Evolutionary conservation across 2,113 vertebrate species (phyloP), one percentile per base, ranked within the genome.

Genomic region (Nannospalax galili): DNA sequence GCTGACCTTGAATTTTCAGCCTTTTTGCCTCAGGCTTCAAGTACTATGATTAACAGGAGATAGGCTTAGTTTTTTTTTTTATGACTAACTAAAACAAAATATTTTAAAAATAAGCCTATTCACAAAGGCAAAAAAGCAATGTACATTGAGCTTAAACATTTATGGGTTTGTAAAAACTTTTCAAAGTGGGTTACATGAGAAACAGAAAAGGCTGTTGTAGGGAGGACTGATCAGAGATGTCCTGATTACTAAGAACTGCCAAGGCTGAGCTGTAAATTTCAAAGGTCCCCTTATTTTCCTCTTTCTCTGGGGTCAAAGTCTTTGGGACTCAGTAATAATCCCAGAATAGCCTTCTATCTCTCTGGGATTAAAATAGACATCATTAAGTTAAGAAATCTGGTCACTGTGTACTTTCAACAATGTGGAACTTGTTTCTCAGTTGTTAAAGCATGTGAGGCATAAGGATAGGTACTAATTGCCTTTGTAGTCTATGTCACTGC

Each of bases 281-380:
- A 65, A 45, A 86, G 70, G 0, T 85, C 74, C 67, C 67, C 67
- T 91, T 69, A 37, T 14, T 19, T 62, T 79, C 70, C 64, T 60
- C 24, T 87, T 88, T 28, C 58, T 56, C 81, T 74, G 70, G 58
- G 87, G 84, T 81, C 97, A 75, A 93, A 95, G 86, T 96, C 90
- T 89, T 58, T 40, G 26, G 56, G 48, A 58, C 73, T 65, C 48
- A 84, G 74, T 60, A 90, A n/a, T 37, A 88, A 90, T 32, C 81
- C 74, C 45, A 90, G 91, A 95, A 62, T 37, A 93, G 82, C n/a
- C 22, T 69, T 90, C 73, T 74, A 74, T 65, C 79, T 93, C 80
- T 84, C 58, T 89, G 64, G n/a, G 70, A 82, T 82, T 88, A 88
- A 95, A 81, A 72, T 8, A 94, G 74, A 70, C n/a, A 24, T 78